phyloP scores from a whole-genome alignment of 2,797 vertebrate species.

The Enteromius unitaeniatus region DNA sequence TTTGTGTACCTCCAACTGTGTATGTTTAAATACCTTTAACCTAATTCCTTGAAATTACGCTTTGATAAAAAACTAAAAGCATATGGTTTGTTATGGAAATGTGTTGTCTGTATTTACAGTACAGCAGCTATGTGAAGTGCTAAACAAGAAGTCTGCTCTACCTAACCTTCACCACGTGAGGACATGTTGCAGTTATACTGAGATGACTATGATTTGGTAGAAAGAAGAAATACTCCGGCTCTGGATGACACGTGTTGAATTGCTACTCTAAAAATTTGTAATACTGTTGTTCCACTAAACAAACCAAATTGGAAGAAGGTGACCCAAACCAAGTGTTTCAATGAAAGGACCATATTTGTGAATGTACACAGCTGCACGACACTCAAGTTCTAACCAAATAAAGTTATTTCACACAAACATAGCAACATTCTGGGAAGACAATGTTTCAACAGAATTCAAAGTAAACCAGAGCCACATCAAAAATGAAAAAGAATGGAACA shows the following conservation, averaged over 20 bases:
- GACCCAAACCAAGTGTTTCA: constrained; percentile 4
- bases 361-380: not conserved
- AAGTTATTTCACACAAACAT: not conserved
- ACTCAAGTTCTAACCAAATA: constrained; percentile 21
- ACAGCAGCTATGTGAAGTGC: not conserved
- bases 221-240: not conserved
- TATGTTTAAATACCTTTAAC: not conserved
- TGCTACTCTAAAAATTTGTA: not conserved
- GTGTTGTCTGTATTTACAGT: not conserved
- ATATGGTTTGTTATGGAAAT: not conserved
- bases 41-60: not conserved
- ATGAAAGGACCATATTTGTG: not conserved
- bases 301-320: not conserved
- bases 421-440: not conserved
- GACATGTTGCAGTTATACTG: not conserved
- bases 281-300: not conserved
- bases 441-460: not conserved
- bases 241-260: not conserved
- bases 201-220: not conserved
- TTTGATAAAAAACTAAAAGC: not conserved
- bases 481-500: not conserved
- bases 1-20: not conserved
- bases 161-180: not conserved
- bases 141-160: not conserved
- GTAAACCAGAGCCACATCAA: not conserved